Percentiles rank a stretch among this genome's conserved stretches.
phyloP scores from a whole-genome alignment of 53 echinoderm and acorn worm genomes.

The Apostichopus leukothele region DNA sequence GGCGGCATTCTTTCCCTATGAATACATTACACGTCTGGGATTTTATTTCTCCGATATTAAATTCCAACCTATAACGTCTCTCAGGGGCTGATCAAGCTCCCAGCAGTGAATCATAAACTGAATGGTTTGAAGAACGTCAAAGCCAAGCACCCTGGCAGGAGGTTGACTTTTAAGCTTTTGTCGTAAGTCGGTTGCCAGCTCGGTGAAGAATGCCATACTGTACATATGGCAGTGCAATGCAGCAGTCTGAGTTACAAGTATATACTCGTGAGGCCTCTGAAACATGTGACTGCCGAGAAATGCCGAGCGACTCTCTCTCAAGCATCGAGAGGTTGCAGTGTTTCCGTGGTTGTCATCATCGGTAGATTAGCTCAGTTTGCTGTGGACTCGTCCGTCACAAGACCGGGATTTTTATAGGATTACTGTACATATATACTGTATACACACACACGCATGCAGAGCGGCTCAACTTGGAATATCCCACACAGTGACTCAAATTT shows the following conservation, averaged over 20 bases:
- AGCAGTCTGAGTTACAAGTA: background rate
- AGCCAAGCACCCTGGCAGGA: constrained; percentile 20
- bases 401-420: constrained; percentile 35
- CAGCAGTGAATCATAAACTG: constrained; percentile 38
- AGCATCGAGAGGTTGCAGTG: constrained; percentile 19
- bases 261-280: background rate
- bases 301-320: constrained; percentile 1
- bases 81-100: constrained; percentile 30
- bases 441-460: background rate
- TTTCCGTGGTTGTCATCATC: constrained; percentile 29
- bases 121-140: constrained; percentile 13
- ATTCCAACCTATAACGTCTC: constrained; percentile 19
- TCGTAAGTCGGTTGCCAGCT: background rate
- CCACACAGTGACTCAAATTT: background rate
- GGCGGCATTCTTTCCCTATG: background rate
- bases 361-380: constrained; percentile 37
- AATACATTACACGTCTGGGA: constrained; percentile 8
- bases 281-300: constrained; percentile 33
- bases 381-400: constrained; percentile 19
- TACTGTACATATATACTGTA: constrained; percentile 9
- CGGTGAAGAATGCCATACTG: constrained; percentile 23
- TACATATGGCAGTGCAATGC: background rate
- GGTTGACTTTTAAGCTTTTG: constrained; percentile 16
- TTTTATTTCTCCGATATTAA: constrained; percentile 10
- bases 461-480: background rate